Evolutionary conservation across 92 coral and sea anemone species (phyloP).

Genomic region (Isaurus tuberculatus): DNA sequence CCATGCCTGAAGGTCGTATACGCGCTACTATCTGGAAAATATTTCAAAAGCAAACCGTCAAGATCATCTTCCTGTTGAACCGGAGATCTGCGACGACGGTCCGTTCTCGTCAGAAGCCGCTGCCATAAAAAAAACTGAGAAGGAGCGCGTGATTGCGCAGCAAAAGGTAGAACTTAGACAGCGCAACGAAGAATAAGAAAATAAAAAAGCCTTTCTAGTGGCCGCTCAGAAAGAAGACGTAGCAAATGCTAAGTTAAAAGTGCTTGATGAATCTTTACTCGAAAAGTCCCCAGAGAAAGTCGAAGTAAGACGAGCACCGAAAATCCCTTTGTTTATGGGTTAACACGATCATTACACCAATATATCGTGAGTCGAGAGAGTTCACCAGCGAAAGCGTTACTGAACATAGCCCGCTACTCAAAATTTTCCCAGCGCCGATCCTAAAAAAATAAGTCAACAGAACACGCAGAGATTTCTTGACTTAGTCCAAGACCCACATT

Average conservation of each 20-base stretch:
- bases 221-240: slow-evolving; percentile 37
- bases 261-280: slow-evolving; percentile 17
- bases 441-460: neutral
- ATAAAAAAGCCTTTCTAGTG: slow-evolving; percentile 8
- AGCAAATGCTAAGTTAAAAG: slow-evolving; percentile 19
- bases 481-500: slow-evolving; percentile 23
- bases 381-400: neutral
- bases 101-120: slow-evolving; percentile 48
- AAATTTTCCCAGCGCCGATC: neutral
- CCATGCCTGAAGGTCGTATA: neutral
- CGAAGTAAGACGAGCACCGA: neutral
- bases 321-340: slow-evolving; percentile 25
- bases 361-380: neutral
- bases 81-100: slow-evolving; percentile 16
- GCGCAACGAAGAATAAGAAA: slow-evolving; percentile 60
- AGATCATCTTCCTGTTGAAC: neutral
- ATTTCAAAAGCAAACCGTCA: neutral
- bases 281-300: slow-evolving; percentile 5
- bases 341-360: neutral
- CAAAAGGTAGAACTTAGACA: slow-evolving; percentile 38
- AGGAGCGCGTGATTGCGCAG: slow-evolving; percentile 37
- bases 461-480: neutral
- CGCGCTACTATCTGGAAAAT: slow-evolving; percentile 16
- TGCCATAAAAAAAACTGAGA: slow-evolving; percentile 53
- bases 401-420: slow-evolving; percentile 18